A percentile compares a stretch with the other conserved stretches of the same genome.
These are phyloP conservation scores for Cnemophilus loriae DNA, from an alignment of 2,113 vertebrate genomes.

Conservation along the genomic window DNA sequence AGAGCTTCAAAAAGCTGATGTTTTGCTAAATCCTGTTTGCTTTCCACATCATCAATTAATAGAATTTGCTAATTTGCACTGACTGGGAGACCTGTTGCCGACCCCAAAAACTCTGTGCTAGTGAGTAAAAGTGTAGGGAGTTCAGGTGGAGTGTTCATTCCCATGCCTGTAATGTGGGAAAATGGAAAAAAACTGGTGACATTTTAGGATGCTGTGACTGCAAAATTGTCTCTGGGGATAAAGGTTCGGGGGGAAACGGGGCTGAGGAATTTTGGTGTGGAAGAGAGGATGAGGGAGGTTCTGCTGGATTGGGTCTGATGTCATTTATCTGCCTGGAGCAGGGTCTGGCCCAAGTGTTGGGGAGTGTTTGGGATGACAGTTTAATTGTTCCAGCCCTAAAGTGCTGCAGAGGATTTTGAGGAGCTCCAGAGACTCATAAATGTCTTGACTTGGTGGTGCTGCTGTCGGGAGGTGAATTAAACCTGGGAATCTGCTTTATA, in stretches of 20 bases:
- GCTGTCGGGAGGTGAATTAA: background rate
- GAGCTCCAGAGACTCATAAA: background rate
- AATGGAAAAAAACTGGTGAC: fast-evolving
- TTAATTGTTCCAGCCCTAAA: background rate
- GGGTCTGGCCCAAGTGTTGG: background rate
- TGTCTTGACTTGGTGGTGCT: fast-evolving
- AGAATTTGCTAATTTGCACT: slow-evolving; percentile 32
- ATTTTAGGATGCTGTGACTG: background rate
- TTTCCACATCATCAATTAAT: background rate
- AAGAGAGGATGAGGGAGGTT: background rate
- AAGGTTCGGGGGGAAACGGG: background rate
- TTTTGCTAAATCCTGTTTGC: background rate
- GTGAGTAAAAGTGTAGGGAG: fast-evolving
- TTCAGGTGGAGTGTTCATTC: background rate
- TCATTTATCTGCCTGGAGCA: background rate
- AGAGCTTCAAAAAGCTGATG: background rate
- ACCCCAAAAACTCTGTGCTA: background rate
- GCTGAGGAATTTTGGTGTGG: background rate
- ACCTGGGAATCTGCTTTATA: fast-evolving
- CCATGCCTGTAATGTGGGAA: background rate
- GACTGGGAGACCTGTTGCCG: background rate
- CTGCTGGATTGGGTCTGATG: background rate
- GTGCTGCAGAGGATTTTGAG: background rate
- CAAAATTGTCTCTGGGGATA: background rate
- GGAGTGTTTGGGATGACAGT: background rate